Percentiles rank a stretch among this genome's conserved stretches.
Conservation (phyloP, 2,113 vertebrate genomes). For the Triplophysa siluroides region DNA sequence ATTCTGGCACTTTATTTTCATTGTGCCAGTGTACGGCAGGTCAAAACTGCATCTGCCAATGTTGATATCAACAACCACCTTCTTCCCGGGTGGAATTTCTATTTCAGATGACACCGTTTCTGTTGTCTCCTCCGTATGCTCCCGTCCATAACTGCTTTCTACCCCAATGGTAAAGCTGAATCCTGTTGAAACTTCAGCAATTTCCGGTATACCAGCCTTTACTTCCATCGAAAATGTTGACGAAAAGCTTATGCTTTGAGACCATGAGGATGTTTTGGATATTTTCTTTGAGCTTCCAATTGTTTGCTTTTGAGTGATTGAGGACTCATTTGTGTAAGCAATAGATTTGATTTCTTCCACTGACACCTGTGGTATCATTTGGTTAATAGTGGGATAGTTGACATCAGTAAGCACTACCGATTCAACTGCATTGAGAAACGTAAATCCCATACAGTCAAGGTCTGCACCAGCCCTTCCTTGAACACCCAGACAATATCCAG, state of each 20-base stretch:
- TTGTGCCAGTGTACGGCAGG: constrained; percentile 51
- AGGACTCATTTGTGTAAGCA: constrained; percentile 14
- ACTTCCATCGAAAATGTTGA: constrained; percentile 16
- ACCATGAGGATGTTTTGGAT: constrained; percentile 48
- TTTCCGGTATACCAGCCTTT: constrained; percentile 38
- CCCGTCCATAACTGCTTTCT: background rate
- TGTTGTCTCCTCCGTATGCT: constrained; percentile 3
- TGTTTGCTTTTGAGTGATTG: background rate
- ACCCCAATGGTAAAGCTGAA: background rate
- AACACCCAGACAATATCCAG: constrained; percentile 56
- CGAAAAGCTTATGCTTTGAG: constrained; percentile 8
- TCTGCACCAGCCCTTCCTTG: background rate
- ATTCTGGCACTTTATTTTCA: constrained; percentile 48
- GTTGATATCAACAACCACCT: constrained; percentile 7
- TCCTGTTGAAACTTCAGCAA: background rate
- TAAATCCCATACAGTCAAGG: constrained; percentile 43
- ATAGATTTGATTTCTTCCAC: constrained; percentile 43
- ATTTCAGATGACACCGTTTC: constrained; percentile 5
- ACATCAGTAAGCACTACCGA: constrained; percentile 35
- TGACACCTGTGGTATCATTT: constrained; percentile 8
- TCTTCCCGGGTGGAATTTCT: constrained; percentile 41
- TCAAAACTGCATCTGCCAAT: constrained; percentile 50
- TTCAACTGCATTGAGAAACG: constrained; percentile 50
- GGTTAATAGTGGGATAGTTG: constrained; percentile 47
- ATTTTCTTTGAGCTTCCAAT: constrained; percentile 39